Evolutionary conservation across 35 echinoderm and acorn worm species (phyloP).

Genomic region (Strongylocentrotus purpuratus): DNA sequence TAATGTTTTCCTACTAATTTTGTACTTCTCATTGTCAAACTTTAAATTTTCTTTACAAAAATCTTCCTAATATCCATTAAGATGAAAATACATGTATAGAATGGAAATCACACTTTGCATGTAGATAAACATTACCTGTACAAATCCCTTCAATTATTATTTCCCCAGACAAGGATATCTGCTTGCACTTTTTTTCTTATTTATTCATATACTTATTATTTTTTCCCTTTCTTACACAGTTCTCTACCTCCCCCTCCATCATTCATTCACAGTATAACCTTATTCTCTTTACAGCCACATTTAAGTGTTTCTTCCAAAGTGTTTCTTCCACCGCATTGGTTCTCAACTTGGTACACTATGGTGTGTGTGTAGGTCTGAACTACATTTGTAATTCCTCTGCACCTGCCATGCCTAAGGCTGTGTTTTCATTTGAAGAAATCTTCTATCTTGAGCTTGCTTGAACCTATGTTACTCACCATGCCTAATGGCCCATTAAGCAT

Average conservation of each 20-base stretch:
- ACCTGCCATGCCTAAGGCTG: neutral
- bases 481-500: neutral
- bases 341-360: neutral
- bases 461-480: neutral
- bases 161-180: too few relatives aligned
- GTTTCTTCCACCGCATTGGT: neutral
- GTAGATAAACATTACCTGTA: too few relatives aligned
- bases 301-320: neutral
- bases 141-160: too few relatives aligned
- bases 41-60: too few relatives aligned
- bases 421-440: neutral
- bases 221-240: neutral
- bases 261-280: neutral
- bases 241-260: neutral
- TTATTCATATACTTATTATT: too few relatives aligned
- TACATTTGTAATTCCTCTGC: neutral
- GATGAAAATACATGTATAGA: too few relatives aligned
- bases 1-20: too few relatives aligned
- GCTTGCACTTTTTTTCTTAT: too few relatives aligned
- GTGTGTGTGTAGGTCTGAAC: neutral
- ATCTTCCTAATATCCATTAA: too few relatives aligned
- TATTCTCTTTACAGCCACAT: neutral
- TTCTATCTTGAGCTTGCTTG: neutral
- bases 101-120: too few relatives aligned
- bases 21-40: too few relatives aligned